These are phyloP conservation scores for Corvus cornix DNA, from an alignment of 2,113 vertebrate genomes.

Conservation along the genomic window DNA sequence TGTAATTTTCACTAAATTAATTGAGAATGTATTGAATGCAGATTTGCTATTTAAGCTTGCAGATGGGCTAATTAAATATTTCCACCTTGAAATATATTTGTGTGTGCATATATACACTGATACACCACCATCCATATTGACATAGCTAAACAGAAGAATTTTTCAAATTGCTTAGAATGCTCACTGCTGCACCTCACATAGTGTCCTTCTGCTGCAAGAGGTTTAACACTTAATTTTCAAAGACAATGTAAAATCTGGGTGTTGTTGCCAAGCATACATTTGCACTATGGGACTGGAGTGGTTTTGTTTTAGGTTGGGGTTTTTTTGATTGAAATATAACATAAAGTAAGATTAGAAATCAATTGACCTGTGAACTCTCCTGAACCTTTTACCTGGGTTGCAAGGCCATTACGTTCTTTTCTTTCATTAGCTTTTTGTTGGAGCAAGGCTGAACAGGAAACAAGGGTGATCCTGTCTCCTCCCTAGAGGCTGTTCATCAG, in stretches of 20 bases:
- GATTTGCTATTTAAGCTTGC: slow-evolving; percentile 51
- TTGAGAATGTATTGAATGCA: slow-evolving; percentile 14
- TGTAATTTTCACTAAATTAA: slow-evolving; percentile 62
- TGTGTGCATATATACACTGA: not conserved
- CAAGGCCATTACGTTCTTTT: slow-evolving; percentile 86
- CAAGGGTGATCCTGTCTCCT: slow-evolving; percentile 69
- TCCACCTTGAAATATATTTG: slow-evolving; percentile 3
- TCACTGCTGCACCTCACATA: not conserved
- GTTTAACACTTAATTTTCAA: not conserved
- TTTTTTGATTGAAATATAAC: slow-evolving; percentile 49
- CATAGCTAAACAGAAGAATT: not conserved
- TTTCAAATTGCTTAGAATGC: not conserved
- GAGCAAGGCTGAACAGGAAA: slow-evolving; percentile 83
- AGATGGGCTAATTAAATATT: slow-evolving; percentile 67
- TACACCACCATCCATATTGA: not conserved
- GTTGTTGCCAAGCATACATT: not conserved
- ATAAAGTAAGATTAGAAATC: slow-evolving; percentile 62
- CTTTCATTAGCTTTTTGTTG: slow-evolving; percentile 87
- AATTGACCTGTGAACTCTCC: slow-evolving; percentile 74
- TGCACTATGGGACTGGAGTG: not conserved
- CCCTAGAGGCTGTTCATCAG: slow-evolving; percentile 87
- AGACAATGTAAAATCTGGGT: not conserved
- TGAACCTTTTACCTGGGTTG: slow-evolving; percentile 78
- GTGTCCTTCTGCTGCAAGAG: not conserved
- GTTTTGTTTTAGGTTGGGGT: not conserved